Conservation (phyloP, 2,888 invertebrate species). For the Phlogophora meticulosa region DNA sequence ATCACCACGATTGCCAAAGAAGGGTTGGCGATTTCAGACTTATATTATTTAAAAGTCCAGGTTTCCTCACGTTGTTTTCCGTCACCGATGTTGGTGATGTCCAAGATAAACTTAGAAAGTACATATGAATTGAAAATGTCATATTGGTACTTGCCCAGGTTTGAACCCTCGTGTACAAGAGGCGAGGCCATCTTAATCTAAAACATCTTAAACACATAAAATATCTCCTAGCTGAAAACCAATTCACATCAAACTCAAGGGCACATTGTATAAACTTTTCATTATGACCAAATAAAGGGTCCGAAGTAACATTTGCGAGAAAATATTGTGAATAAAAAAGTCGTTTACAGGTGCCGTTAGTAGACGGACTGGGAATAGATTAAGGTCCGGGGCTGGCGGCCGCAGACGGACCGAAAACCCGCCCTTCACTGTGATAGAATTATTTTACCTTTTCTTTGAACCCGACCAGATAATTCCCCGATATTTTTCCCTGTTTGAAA, state of each 20-base stretch:
- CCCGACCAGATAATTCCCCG: slow-evolving; percentile 54
- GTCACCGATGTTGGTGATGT: no score
- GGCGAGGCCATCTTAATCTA: no score
- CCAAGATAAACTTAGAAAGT: no score
- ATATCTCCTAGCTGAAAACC: slow-evolving; percentile 12
- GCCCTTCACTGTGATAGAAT: slow-evolving; percentile 58
- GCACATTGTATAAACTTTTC: slow-evolving; percentile 43
- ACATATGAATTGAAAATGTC: no score
- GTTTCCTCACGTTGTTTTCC: no score
- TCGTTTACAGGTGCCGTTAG: slow-evolving; percentile 65
- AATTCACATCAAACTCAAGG: slow-evolving; percentile 25
- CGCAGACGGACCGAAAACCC: slow-evolving; percentile 56
- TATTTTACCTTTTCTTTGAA: slow-evolving; percentile 66
- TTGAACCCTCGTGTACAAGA: no score
- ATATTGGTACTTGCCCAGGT: no score
- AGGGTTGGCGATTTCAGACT: no score
- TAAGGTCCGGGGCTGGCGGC: slow-evolving; percentile 62
- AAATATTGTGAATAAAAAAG: slow-evolving; percentile 67
- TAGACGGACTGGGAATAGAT: slow-evolving; percentile 68
- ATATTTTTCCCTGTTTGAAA: slow-evolving; percentile 56
- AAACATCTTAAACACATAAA: slow-evolving; percentile 10
- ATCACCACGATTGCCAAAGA: no score
- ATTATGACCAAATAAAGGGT: slow-evolving; percentile 57
- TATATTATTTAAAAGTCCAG: no score
- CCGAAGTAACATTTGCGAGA: slow-evolving; percentile 45